Percentiles rank a stretch among this genome's conserved stretches.
phyloP scores from a whole-genome alignment of 2,888 invertebrate species.

The Julus scanicus region DNA sequence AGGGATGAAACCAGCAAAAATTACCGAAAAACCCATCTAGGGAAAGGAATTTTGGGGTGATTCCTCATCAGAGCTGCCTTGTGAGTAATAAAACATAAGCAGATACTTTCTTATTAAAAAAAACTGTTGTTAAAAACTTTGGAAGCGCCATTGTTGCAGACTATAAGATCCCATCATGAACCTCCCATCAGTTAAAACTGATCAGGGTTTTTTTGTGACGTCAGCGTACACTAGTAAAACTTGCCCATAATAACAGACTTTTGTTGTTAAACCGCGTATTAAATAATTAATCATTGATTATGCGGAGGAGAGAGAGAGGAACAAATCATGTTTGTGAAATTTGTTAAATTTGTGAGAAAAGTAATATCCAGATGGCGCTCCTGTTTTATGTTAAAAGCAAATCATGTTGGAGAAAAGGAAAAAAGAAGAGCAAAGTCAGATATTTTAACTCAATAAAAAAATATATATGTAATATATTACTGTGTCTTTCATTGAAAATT shows the following conservation, averaged over 20 bases:
- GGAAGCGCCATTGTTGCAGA: constrained; percentile 1
- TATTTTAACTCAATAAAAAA: not conserved
- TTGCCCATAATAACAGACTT: not conserved
- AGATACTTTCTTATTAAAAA: not conserved
- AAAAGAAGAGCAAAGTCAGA: too few species aligned
- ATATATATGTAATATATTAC: not conserved
- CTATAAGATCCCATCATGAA: not conserved
- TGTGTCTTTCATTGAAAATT: not conserved
- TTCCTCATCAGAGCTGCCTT: not conserved
- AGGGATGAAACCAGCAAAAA: not conserved
- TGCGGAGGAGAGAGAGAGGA: not conserved
- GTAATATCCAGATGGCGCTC: too few species aligned
- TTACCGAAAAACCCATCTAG: not conserved
- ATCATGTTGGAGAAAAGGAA: too few species aligned
- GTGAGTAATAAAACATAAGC: not conserved
- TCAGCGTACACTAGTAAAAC: not conserved
- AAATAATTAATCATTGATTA: not conserved
- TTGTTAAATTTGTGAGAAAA: not conserved
- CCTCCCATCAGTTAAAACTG: too few species aligned
- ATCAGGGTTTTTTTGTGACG: not conserved
- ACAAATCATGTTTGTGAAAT: not conserved
- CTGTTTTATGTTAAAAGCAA: too few species aligned
- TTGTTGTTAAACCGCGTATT: not conserved
- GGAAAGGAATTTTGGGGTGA: not conserved
- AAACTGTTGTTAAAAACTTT: not conserved